A percentile compares a stretch with the other conserved stretches of the same genome.
Evolutionary conservation across 2,797 vertebrate species (phyloP).

Genomic region (Lepidocolaptes lacrymiger): DNA sequence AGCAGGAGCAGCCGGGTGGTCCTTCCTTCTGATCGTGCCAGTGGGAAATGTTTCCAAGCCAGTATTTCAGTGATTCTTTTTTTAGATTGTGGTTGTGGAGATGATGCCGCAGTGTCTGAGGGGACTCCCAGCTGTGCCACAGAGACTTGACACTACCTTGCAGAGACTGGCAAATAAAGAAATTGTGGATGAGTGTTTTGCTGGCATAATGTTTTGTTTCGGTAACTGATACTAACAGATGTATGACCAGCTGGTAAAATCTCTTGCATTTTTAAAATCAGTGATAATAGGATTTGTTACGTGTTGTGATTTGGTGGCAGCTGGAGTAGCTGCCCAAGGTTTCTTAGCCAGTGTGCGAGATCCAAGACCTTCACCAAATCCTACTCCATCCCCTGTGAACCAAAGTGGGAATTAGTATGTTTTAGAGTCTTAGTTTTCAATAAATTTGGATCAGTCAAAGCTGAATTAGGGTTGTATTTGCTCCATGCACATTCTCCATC

Average conservation of each 20-base stretch:
- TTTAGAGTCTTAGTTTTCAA: neutral
- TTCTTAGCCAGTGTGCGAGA: neutral
- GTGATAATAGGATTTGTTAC: neutral
- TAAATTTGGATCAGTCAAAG: neutral
- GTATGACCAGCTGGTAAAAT: constrained; percentile 21
- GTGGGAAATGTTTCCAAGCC: neutral
- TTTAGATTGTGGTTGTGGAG: neutral
- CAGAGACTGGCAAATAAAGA: neutral
- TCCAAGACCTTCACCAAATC: neutral
- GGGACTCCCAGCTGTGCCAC: neutral
- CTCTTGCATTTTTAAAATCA: constrained; percentile 20
- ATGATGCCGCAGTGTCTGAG: neutral
- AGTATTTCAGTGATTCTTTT: neutral
- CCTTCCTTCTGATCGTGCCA: neutral
- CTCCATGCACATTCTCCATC: neutral
- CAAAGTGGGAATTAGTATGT: neutral
- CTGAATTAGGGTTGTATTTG: neutral
- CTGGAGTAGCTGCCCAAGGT: neutral
- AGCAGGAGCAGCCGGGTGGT: neutral
- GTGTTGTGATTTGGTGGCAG: neutral
- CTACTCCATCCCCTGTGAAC: neutral
- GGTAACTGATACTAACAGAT: neutral
- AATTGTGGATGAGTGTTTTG: neutral
- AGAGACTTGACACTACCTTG: neutral
- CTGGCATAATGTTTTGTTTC: constrained; percentile 5